These are phyloP conservation scores for Zophobas atratus DNA, from an alignment of 1,140 invertebrate genomes.

Conservation along the genomic window DNA sequence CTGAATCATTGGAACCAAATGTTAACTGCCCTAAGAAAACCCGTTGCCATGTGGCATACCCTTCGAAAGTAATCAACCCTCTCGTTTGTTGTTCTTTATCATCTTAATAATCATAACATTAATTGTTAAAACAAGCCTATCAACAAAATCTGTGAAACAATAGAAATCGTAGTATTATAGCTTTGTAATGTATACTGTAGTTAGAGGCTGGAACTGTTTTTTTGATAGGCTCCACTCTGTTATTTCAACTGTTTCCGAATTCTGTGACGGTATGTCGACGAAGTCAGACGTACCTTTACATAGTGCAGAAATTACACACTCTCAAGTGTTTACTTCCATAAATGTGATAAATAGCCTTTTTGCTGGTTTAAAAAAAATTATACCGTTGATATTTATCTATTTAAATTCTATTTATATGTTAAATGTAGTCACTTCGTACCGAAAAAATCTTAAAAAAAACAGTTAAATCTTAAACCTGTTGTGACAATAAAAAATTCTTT, in stretches of 20 bases:
- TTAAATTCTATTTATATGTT: constrained; percentile 48
- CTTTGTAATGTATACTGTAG: too few species aligned
- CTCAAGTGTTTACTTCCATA: constrained; percentile 58
- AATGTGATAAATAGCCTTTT: constrained; percentile 62
- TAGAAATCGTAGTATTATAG: not conserved
- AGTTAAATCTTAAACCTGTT: constrained; percentile 39
- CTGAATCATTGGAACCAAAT: constrained; percentile 89
- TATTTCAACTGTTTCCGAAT: constrained; percentile 19
- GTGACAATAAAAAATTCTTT: constrained; percentile 45
- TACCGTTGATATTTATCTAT: constrained; percentile 42
- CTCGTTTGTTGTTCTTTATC: constrained; percentile 30
- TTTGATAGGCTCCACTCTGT: constrained; percentile 28
- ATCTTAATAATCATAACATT: constrained; percentile 19
- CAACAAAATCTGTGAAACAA: not conserved
- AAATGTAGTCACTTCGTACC: constrained; percentile 37
- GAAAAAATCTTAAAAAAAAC: constrained; percentile 37
- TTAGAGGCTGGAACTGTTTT: constrained; percentile 24
- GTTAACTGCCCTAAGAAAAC: constrained; percentile 84
- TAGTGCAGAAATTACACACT: constrained; percentile 45
- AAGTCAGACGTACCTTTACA: not conserved
- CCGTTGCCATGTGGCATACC: constrained; percentile 89
- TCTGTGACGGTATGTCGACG: not conserved
- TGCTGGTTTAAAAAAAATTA: constrained; percentile 50
- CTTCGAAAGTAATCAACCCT: constrained; percentile 73
- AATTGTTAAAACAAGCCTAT: constrained; percentile 19